A percentile compares a stretch with the other conserved stretches of the same genome.
These are phyloP conservation scores for Nycteola revayana DNA, from an alignment of 2,888 invertebrate species.

Conservation along the genomic window DNA sequence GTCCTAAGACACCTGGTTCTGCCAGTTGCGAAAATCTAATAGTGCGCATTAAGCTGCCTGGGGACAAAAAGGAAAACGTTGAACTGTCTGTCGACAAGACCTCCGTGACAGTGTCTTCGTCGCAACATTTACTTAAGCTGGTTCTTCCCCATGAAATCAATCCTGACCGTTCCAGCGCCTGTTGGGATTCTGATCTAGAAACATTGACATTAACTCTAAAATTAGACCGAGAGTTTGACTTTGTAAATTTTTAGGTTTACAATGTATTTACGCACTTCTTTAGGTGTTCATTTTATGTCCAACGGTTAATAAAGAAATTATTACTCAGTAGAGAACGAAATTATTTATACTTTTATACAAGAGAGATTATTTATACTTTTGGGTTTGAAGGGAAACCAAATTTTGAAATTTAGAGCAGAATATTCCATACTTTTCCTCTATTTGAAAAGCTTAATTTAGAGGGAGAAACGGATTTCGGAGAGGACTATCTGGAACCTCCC, in stretches of 20 bases:
- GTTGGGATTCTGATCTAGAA: constrained; percentile 86
- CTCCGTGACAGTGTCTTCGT: constrained; percentile 84
- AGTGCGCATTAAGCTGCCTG: constrained; percentile 88
- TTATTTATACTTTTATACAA: too few relatives aligned
- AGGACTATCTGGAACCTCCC: too few relatives aligned
- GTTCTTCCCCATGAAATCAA: constrained; percentile 91
- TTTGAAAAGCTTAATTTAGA: too few relatives aligned
- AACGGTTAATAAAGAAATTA: too few relatives aligned
- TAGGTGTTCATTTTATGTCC: too few relatives aligned
- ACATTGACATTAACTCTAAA: constrained; percentile 87
- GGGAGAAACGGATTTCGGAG: too few relatives aligned
- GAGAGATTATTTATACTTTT: too few relatives aligned
- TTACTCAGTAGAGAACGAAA: too few relatives aligned
- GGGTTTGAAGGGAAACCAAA: too few relatives aligned
- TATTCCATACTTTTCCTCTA: too few relatives aligned
- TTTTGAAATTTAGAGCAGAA: too few relatives aligned
- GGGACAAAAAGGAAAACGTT: constrained; percentile 88
- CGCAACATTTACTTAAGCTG: constrained; percentile 86
- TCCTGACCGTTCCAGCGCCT: constrained; percentile 90
- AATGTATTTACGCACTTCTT: too few relatives aligned
- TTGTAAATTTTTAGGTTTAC: constrained; percentile 87
- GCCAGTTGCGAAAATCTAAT: constrained; percentile 94
- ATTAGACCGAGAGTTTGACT: constrained; percentile 91
- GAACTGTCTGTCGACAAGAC: constrained; percentile 85
- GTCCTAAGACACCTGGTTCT: constrained; percentile 88